These are phyloP conservation scores for Schizaphis graminum DNA, from an alignment of 2,888 invertebrate species.

Conservation along the genomic window DNA sequence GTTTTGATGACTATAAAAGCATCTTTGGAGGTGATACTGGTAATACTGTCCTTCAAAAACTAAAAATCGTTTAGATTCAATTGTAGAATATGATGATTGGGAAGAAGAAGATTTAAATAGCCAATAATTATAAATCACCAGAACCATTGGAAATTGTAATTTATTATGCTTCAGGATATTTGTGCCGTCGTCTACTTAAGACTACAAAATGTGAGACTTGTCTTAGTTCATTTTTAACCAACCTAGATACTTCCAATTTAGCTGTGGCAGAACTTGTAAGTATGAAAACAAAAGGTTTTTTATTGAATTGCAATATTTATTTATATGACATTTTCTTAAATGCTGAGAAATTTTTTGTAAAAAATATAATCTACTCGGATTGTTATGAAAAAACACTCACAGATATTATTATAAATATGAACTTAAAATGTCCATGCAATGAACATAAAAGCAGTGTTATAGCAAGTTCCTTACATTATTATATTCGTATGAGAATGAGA, in stretches of 20 bases:
- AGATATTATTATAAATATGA: too few relatives aligned
- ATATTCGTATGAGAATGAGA: too few relatives aligned
- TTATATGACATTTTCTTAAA: too few relatives aligned
- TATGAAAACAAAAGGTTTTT: too few relatives aligned
- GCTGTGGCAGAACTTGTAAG: neutral
- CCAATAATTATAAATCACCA: neutral
- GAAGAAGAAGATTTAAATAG: neutral
- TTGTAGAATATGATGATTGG: conserved; percentile 18
- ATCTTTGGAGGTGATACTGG: neutral
- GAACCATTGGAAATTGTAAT: neutral
- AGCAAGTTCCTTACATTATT: too few relatives aligned
- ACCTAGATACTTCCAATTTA: neutral
- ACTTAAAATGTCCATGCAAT: too few relatives aligned
- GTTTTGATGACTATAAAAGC: neutral
- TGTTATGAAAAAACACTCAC: too few relatives aligned
- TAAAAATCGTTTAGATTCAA: neutral
- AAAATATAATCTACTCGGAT: too few relatives aligned
- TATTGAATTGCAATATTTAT: too few relatives aligned
- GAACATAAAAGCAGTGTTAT: too few relatives aligned
- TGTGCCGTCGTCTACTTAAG: neutral
- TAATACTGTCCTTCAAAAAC: neutral
- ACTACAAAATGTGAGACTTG: neutral
- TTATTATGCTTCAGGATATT: neutral
- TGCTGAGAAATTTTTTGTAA: too few relatives aligned
- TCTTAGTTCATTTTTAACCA: neutral